phyloP scores from a whole-genome alignment of 2,113 vertebrate species.

The Pterocles burchelli region DNA sequence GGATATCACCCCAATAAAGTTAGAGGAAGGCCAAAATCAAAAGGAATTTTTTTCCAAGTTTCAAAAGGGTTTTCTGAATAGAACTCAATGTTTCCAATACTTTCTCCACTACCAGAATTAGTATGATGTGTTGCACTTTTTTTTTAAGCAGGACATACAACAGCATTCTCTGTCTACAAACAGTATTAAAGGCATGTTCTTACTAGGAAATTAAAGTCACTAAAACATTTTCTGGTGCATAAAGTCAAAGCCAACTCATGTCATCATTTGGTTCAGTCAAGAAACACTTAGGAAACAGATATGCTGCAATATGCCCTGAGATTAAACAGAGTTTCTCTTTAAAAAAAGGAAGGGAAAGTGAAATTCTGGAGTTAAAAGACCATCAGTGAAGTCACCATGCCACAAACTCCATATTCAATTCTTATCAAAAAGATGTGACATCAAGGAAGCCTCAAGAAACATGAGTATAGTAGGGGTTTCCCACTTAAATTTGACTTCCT shows the following conservation, averaged over 20 bases:
- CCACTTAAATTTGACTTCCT: background rate
- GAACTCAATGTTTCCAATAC: background rate
- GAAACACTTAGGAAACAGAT: background rate
- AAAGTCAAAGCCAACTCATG: background rate
- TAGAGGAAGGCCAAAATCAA: background rate
- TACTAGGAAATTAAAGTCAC: background rate
- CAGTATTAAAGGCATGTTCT: background rate
- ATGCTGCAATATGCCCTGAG: background rate
- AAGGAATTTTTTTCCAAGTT: background rate
- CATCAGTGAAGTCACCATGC: background rate
- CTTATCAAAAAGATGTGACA: background rate
- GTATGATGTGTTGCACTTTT: background rate
- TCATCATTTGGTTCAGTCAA: background rate
- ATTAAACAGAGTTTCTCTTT: background rate
- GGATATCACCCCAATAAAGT: background rate
- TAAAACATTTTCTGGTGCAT: background rate
- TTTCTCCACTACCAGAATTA: background rate
- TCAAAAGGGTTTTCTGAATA: background rate
- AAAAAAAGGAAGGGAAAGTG: background rate
- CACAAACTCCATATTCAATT: background rate
- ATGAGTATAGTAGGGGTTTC: background rate
- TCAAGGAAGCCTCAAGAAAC: background rate
- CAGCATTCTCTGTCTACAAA: background rate
- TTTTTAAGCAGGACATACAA: background rate
- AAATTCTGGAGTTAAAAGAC: background rate